phyloP scores from a whole-genome alignment of 2,888 invertebrate genomes.

The Malachius bipustulatus region DNA sequence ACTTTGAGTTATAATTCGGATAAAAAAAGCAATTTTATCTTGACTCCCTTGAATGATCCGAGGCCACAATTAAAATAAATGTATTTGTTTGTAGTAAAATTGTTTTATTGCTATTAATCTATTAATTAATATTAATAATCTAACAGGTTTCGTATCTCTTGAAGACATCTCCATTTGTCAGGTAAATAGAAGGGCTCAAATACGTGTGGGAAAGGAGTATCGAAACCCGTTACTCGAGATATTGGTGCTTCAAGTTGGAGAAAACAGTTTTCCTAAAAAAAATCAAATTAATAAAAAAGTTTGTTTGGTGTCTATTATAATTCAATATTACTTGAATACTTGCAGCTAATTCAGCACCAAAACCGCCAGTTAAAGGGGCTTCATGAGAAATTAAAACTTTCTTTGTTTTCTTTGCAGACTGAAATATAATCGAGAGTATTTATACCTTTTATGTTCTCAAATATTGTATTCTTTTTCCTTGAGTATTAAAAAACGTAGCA shows the following conservation, averaged over 20 bases:
- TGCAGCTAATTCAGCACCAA: slow-evolving; percentile 91
- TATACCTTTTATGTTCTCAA: too few species aligned
- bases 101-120: too few species aligned
- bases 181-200: slow-evolving; percentile 96
- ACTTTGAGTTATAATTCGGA: too few species aligned
- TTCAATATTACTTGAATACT: slow-evolving; percentile 65
- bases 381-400: slow-evolving; percentile 87
- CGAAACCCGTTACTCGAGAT: slow-evolving; percentile 83
- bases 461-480: too few species aligned
- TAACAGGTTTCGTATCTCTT: slow-evolving; percentile 64
- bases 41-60: too few species aligned
- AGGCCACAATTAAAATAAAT: too few species aligned
- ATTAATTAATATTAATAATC: slow-evolving; percentile 56
- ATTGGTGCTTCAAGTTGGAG: slow-evolving; percentile 89
- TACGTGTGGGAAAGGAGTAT: slow-evolving; percentile 94
- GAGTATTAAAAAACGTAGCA: neutral
- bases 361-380: slow-evolving; percentile 89
- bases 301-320: slow-evolving; percentile 4
- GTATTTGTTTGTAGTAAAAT: too few species aligned
- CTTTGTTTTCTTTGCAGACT: slow-evolving; percentile 95
- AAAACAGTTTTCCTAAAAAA: slow-evolving; percentile 78
- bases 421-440: too few species aligned
- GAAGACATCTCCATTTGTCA: slow-evolving; percentile 81
- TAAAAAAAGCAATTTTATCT: too few species aligned
- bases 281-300: slow-evolving; percentile 13